Conservation (phyloP, 1,140 invertebrate genomes). For the Cydia fagiglandana region DNA sequence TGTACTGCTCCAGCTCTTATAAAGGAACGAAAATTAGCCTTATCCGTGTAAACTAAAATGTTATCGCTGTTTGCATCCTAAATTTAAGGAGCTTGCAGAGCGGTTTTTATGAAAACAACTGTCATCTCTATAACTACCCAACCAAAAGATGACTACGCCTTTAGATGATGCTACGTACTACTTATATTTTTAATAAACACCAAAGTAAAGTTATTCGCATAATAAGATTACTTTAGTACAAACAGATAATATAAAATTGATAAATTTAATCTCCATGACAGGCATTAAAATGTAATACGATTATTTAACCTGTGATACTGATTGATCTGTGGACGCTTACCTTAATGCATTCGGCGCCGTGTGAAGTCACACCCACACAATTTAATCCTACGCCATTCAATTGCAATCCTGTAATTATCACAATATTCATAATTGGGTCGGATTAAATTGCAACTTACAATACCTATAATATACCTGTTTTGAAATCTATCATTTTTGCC, state of each 20-base stretch:
- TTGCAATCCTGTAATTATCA: not conserved
- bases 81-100: too few relatives aligned
- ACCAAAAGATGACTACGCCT: too few relatives aligned
- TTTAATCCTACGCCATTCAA: conserved; percentile 11
- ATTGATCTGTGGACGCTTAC: conserved; percentile 13
- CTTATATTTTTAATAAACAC: too few relatives aligned
- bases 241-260: not conserved
- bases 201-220: not conserved
- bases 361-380: conserved; percentile 15
- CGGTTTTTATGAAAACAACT: too few relatives aligned
- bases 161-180: too few relatives aligned
- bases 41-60: not conserved
- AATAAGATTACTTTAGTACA: not conserved
- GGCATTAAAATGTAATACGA: conserved; percentile 4
- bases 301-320: conserved; percentile 11
- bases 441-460: not conserved
- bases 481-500: too few relatives aligned
- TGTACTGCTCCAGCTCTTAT: not conserved
- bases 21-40: not conserved
- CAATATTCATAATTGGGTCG: not conserved
- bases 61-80: too few relatives aligned
- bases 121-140: too few relatives aligned
- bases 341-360: conserved; percentile 12
- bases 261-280: not conserved
- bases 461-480: too few relatives aligned